A percentile compares a stretch with the other conserved stretches of the same genome.
phyloP scores from a whole-genome alignment of 2,113 vertebrate species.

The Turdus rufiventris region DNA sequence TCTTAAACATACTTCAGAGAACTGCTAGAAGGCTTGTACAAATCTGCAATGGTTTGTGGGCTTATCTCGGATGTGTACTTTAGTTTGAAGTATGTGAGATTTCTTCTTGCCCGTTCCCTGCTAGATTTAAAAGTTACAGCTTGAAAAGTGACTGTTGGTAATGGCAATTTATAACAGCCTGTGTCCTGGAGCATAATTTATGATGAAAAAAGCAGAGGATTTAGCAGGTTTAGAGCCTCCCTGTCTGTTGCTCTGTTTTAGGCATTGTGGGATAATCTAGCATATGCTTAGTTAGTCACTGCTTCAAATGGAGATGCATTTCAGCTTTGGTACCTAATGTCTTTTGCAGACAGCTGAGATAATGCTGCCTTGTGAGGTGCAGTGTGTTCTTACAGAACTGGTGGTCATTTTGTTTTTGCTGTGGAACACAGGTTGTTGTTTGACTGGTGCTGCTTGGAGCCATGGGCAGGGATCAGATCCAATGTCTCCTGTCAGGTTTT shows the following conservation, averaged over 20 bases:
- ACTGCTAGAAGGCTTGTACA: background rate
- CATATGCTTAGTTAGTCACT: background rate
- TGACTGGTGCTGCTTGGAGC: background rate
- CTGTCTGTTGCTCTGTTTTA: constrained; percentile 4
- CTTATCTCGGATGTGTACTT: background rate
- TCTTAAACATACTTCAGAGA: constrained; percentile 29
- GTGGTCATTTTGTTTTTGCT: background rate
- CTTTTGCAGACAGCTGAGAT: background rate
- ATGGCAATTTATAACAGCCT: background rate
- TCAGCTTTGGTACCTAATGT: background rate
- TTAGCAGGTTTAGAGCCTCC: background rate
- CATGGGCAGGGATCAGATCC: accelerated
- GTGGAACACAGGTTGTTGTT: accelerated
- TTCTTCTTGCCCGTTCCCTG: background rate
- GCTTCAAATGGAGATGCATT: background rate
- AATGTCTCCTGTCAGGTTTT: background rate
- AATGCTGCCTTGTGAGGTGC: background rate
- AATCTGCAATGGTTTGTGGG: background rate
- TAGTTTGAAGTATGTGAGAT: constrained; percentile 3
- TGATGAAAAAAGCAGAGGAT: background rate
- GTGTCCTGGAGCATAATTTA: constrained; percentile 8
- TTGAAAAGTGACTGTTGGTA: background rate
- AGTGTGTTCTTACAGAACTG: background rate
- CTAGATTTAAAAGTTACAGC: constrained; percentile 12
- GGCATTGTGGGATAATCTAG: background rate